These are phyloP conservation scores for Catocala sponsa DNA, from an alignment of 2,888 invertebrate genomes.

Conservation along the genomic window DNA sequence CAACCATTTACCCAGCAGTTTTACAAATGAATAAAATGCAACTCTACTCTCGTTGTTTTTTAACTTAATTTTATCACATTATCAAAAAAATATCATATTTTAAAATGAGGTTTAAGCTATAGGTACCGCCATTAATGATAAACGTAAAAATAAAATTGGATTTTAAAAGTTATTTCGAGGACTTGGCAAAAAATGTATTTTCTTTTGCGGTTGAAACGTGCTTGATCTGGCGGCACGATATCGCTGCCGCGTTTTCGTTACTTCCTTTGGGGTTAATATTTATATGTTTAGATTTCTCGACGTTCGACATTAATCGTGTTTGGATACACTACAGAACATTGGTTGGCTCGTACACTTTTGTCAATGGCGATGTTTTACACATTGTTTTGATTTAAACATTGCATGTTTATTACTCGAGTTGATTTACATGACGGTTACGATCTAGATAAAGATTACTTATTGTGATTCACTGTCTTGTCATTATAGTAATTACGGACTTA, in stretches of 20 bases:
- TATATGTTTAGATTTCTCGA: constrained; percentile 21
- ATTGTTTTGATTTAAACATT: constrained; percentile 27
- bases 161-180: neutral
- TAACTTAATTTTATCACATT: too few species aligned
- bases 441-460: constrained; percentile 43
- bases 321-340: constrained; percentile 25
- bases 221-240: constrained; percentile 10
- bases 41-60: too few species aligned
- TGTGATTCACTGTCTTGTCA: constrained; percentile 32
- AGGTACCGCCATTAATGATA: too few species aligned
- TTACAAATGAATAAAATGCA: too few species aligned
- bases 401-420: constrained; percentile 24
- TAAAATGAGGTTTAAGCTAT: too few species aligned
- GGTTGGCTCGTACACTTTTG: constrained; percentile 4
- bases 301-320: constrained; percentile 32
- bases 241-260: neutral
- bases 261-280: constrained; percentile 32
- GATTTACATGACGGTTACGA: constrained; percentile 27
- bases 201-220: constrained; percentile 17
- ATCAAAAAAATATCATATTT: too few species aligned
- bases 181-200: neutral
- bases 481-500: constrained; percentile 36
- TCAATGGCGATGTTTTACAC: constrained; percentile 23
- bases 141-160: neutral
- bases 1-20: too few species aligned